phyloP scores from a whole-genome alignment of 2,888 invertebrate species.

The Galeruca laticollis region DNA sequence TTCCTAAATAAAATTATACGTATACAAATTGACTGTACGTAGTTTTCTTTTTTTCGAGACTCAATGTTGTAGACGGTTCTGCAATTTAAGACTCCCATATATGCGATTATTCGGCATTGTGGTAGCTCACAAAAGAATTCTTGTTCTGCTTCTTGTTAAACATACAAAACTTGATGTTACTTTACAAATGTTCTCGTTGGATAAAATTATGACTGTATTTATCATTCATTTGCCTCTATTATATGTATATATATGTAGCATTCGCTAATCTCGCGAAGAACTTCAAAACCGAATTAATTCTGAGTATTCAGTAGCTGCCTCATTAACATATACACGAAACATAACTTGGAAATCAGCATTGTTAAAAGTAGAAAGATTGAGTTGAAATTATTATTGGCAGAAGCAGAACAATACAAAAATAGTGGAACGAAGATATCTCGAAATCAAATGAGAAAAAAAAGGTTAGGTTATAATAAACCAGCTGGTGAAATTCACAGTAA shows the following conservation, averaged over 20 bases:
- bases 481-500: too few species aligned
- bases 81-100: slow-evolving; percentile 18
- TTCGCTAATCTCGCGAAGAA: slow-evolving; percentile 13
- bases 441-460: too few species aligned
- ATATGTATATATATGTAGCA: slow-evolving; percentile 12
- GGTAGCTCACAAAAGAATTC: slow-evolving; percentile 33
- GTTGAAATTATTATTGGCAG: too few species aligned
- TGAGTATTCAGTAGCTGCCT: not conserved
- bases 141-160: slow-evolving; percentile 38
- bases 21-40: not conserved
- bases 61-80: slow-evolving; percentile 23
- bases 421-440: too few species aligned
- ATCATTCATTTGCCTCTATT: slow-evolving; percentile 24
- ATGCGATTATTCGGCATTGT: slow-evolving; percentile 36
- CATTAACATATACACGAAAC: too few species aligned
- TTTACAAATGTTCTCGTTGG: slow-evolving; percentile 34
- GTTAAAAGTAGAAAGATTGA: too few species aligned
- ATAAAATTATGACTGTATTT: slow-evolving; percentile 27
- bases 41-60: not conserved
- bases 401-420: too few species aligned
- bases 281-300: not conserved
- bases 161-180: slow-evolving; percentile 35
- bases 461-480: too few species aligned
- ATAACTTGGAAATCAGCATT: slow-evolving; percentile 17
- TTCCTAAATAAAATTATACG: not conserved